These are phyloP conservation scores for Ia io DNA, from an alignment of 2,113 vertebrate species.

Conservation along the genomic window DNA sequence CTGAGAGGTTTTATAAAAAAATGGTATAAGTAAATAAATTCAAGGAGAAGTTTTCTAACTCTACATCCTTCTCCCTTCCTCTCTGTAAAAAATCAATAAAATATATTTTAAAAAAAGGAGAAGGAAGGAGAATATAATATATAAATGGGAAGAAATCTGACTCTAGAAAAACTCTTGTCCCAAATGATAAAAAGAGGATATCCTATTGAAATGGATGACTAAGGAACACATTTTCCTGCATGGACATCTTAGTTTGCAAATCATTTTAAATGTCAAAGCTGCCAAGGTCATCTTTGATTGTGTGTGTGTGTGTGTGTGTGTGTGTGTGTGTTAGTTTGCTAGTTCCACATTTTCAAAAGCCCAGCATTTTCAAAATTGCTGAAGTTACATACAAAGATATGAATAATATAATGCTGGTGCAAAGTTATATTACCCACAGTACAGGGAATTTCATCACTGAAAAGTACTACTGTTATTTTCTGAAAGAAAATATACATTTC, in stretches of 20 bases:
- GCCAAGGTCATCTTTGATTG: neutral
- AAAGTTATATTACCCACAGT: neutral
- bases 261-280: constrained; percentile 25
- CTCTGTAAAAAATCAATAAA: too few species aligned
- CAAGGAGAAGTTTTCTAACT: neutral
- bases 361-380: neutral
- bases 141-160: too few species aligned
- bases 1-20: too few species aligned
- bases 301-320: neutral
- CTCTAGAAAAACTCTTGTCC: too few species aligned
- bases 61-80: too few species aligned
- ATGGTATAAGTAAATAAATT: neutral
- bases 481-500: neutral
- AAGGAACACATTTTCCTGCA: neutral
- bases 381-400: neutral
- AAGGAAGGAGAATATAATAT: too few species aligned
- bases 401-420: neutral
- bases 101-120: too few species aligned
- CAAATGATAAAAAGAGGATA: too few species aligned
- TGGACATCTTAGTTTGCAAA: neutral
- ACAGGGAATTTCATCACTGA: neutral
- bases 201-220: too few species aligned
- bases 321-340: neutral
- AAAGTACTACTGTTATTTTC: neutral
- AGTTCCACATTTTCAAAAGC: neutral